These are phyloP conservation scores for Pterostichus niger DNA, from an alignment of 2,888 invertebrate species.

Conservation along the genomic window DNA sequence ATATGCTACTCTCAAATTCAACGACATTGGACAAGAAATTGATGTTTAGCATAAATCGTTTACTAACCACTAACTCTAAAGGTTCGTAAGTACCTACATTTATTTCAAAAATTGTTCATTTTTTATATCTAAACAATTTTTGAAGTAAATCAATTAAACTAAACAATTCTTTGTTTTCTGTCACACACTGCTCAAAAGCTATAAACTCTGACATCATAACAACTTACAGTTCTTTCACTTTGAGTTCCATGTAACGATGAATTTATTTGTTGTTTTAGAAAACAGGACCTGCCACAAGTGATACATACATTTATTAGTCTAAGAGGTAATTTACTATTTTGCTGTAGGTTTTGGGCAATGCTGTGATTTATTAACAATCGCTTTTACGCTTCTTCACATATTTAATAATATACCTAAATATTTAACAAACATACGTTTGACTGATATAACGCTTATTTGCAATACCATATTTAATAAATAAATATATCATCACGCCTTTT, in stretches of 20 bases:
- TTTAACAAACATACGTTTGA: constrained; percentile 24
- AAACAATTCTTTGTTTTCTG: constrained; percentile 3
- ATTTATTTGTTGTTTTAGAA: constrained; percentile 80
- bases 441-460: constrained; percentile 2
- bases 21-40: constrained; percentile 84
- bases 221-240: constrained; percentile 26
- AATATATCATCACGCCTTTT: too few relatives aligned
- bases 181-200: constrained; percentile 65
- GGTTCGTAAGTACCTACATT: constrained; percentile 50
- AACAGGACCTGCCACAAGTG: constrained; percentile 88
- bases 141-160: background rate
- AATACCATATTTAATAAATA: background rate
- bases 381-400: constrained; percentile 15
- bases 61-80: constrained; percentile 70
- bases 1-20: constrained; percentile 84
- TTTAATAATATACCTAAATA: constrained; percentile 1
- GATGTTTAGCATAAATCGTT: constrained; percentile 80
- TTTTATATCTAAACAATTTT: constrained; percentile 8
- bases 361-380: constrained; percentile 22
- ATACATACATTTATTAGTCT: constrained; percentile 91
- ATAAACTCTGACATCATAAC: constrained; percentile 39
- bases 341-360: constrained; percentile 68
- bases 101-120: constrained; percentile 17
- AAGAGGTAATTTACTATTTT: constrained; percentile 75
- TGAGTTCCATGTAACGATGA: constrained; percentile 32